These are phyloP conservation scores for Amblyornis subalaris DNA, from an alignment of 2,113 vertebrate species.

Conservation along the genomic window DNA sequence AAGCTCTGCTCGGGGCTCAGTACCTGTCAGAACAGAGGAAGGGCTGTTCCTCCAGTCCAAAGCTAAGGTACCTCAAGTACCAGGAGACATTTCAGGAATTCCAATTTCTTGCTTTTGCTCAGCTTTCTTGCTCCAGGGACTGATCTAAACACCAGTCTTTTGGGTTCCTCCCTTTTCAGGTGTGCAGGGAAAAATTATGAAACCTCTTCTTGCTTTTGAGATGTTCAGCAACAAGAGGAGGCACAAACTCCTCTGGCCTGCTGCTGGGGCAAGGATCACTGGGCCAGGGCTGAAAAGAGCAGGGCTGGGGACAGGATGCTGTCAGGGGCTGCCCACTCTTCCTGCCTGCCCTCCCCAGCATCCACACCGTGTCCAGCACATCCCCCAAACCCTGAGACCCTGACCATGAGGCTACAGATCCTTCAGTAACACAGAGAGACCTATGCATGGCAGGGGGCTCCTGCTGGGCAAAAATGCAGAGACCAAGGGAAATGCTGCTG, in stretches of 20 bases:
- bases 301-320: background rate
- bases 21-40: background rate
- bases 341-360: background rate
- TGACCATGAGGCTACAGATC: background rate
- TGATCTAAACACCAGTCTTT: background rate
- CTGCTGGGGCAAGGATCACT: background rate
- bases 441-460: rapidly evolving
- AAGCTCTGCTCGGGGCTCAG: background rate
- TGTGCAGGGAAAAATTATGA: background rate
- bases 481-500: rapidly evolving
- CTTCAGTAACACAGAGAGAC: rapidly evolving
- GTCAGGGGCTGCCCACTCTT: background rate
- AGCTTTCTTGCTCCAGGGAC: background rate
- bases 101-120: background rate
- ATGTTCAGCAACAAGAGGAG: background rate
- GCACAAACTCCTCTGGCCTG: rapidly evolving
- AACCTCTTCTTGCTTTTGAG: background rate
- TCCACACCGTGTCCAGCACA: rapidly evolving
- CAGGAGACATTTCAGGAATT: background rate
- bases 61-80: background rate
- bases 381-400: rapidly evolving
- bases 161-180: background rate
- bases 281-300: background rate
- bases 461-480: background rate
- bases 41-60: background rate